Base-by-base conservation (phyloP, 1,140 invertebrate species). In the Drosophila sucinea region DNA sequence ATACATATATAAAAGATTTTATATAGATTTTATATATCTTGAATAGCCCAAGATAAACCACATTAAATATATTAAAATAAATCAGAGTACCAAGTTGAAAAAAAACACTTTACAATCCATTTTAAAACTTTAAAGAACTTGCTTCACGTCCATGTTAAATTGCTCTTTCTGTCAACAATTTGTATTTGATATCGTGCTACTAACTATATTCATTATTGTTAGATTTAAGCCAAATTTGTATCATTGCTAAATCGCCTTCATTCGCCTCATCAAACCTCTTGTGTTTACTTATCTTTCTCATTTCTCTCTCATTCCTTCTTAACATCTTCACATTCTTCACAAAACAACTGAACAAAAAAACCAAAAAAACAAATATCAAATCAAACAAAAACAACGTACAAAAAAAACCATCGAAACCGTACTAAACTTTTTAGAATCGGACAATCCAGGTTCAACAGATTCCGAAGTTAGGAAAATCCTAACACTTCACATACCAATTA, bases 381-480 rank as follows among this genome's bases (percentile, higher is more conserved):
- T 54, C 66, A 57, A 83, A 60, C 77, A 73, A 73, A 77, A 79
- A 72, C 73, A 77, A 76, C 73, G 73, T 76, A 77, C 70, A 80
- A 67, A 73, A 70, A 78, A 80, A 61, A 76, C 86, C 91, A 92
- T 92, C 91, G 90, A 32, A 89, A 92, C 90, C 90, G 86, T 91
- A 92, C 87, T 91, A 90, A 92, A 92, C 90, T 93, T 95, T 95
- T 92, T 95, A 96, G 96, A 96, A 93, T 96, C 95, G 92, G 96
- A 96, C 94, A 96, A 96, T 94, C 94, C 96, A 94, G 95, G 96
- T 92, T 96, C 95, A 92, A 96, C 96, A 93, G 96, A 96, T 94
- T 96, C 96, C 91, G 96, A 96, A 93, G 96, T 96, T 93, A 96
- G 96, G 95, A 96, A 96, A 94, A 96, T 96, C 94, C 92, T 96